phyloP scores from a whole-genome alignment of 2,888 invertebrate genomes.

The Lasius platythorax region DNA sequence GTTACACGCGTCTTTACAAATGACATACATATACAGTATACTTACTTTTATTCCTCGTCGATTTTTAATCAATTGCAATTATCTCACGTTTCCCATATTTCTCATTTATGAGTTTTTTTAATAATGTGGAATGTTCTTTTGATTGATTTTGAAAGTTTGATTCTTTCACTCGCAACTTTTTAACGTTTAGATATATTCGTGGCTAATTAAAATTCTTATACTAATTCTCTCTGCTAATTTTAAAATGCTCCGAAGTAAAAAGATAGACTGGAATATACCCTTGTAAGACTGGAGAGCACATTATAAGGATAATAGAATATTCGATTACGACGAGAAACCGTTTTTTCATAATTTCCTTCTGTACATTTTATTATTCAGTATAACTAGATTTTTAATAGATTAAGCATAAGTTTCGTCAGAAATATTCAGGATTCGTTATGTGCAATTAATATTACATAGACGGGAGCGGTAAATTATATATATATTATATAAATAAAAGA shows the following conservation, averaged over 20 bases:
- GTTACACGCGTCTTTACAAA: not conserved
- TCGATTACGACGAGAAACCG: not conserved
- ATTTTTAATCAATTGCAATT: not conserved
- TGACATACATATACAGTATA: not conserved
- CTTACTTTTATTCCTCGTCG: not conserved
- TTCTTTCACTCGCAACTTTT: not conserved
- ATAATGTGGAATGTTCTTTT: not conserved
- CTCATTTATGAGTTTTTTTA: not conserved
- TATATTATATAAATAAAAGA: slow-evolving; percentile 17
- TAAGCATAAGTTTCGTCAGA: slow-evolving; percentile 53
- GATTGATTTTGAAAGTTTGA: not conserved
- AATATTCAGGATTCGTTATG: slow-evolving; percentile 65
- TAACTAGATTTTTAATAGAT: slow-evolving; percentile 54
- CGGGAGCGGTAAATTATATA: slow-evolving; percentile 10
- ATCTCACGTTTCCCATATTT: not conserved
- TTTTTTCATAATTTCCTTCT: slow-evolving; percentile 11
- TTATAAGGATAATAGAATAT: not conserved
- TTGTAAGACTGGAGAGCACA: not conserved
- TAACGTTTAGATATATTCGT: not conserved
- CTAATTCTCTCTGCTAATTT: not conserved
- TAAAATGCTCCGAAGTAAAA: not conserved
- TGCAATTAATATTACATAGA: slow-evolving; percentile 60
- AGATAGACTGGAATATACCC: not conserved
- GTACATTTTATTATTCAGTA: slow-evolving; percentile 62
- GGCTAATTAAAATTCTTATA: not conserved